Conservation (phyloP, 1,140 invertebrate species). For the Harpegnathos saltator region DNA sequence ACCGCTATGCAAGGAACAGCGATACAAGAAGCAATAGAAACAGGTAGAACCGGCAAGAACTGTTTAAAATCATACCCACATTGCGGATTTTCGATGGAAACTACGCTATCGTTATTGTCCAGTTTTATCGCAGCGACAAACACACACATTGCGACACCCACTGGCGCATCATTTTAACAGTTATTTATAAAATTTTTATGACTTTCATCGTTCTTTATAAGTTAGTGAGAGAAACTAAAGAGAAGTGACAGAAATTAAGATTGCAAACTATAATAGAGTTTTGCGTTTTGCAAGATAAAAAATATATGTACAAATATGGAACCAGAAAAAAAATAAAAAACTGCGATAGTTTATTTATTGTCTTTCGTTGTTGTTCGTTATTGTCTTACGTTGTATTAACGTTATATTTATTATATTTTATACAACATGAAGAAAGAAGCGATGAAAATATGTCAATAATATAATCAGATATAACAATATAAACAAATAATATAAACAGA, state of each 20-base stretch:
- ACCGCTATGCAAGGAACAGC: constrained; percentile 91
- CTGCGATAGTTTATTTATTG: no score
- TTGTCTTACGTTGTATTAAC: no score
- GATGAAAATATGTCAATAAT: neutral
- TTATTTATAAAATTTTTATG: neutral
- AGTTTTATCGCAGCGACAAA: constrained; percentile 72
- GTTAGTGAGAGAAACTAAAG: neutral
- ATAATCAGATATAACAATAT: no score
- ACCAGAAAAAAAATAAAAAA: neutral
- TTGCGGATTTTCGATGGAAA: constrained; percentile 83
- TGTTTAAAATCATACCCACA: constrained; percentile 80
- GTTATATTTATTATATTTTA: neutral
- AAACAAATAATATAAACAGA: no score
- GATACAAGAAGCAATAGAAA: constrained; percentile 91
- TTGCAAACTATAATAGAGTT: neutral
- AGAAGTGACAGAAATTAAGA: no score
- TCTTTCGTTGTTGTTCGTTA: no score
- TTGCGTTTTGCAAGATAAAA: neutral
- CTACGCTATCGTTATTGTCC: constrained; percentile 78
- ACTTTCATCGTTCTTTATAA: neutral
- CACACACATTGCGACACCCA: constrained; percentile 62
- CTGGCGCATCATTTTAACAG: constrained; percentile 49
- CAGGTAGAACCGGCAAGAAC: constrained; percentile 85
- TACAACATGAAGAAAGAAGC: neutral
- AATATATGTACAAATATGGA: neutral